Conservation (phyloP, 2,888 invertebrate genomes). For the Drosophila rubida region DNA sequence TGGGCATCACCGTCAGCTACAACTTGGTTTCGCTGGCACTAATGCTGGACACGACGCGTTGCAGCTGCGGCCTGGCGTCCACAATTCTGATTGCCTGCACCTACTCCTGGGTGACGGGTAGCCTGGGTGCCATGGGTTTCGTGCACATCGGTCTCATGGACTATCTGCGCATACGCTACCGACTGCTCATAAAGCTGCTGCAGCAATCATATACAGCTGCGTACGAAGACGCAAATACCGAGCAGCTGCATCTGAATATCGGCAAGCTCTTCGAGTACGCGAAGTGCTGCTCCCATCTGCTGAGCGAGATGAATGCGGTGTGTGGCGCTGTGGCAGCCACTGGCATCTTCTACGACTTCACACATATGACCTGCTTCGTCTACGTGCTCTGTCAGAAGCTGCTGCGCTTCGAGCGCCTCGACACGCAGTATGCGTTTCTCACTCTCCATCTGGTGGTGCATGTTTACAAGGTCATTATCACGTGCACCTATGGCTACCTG, state of each 20-base stretch:
- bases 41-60: slow-evolving; percentile 66
- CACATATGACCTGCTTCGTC: slow-evolving; percentile 72
- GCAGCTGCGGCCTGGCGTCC: slow-evolving; percentile 69
- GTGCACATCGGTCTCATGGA: slow-evolving; percentile 77
- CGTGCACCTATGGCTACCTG: slow-evolving; percentile 69
- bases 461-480: slow-evolving; percentile 73
- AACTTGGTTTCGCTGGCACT: slow-evolving; percentile 54
- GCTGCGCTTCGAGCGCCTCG: slow-evolving; percentile 42
- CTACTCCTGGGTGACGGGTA: slow-evolving; percentile 67
- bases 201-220: slow-evolving; percentile 41
- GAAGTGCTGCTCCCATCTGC: slow-evolving; percentile 64
- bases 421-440: slow-evolving; percentile 64
- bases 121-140: slow-evolving; percentile 62
- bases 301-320: slow-evolving; percentile 67
- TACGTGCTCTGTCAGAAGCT: slow-evolving; percentile 79
- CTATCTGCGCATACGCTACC: slow-evolving; percentile 77
- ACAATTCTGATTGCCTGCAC: slow-evolving; percentile 64
- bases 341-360: slow-evolving; percentile 79
- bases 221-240: not conserved
- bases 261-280: slow-evolving; percentile 44
- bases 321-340: slow-evolving; percentile 57
- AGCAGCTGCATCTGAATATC: slow-evolving; percentile 37
- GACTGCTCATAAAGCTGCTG: slow-evolving; percentile 67
- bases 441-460: slow-evolving; percentile 67
- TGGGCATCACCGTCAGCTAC: slow-evolving; percentile 42